Percentiles rank a stretch among this genome's conserved stretches.
phyloP scores from a whole-genome alignment of 2,888 invertebrate species.

The Eilema depressum region DNA sequence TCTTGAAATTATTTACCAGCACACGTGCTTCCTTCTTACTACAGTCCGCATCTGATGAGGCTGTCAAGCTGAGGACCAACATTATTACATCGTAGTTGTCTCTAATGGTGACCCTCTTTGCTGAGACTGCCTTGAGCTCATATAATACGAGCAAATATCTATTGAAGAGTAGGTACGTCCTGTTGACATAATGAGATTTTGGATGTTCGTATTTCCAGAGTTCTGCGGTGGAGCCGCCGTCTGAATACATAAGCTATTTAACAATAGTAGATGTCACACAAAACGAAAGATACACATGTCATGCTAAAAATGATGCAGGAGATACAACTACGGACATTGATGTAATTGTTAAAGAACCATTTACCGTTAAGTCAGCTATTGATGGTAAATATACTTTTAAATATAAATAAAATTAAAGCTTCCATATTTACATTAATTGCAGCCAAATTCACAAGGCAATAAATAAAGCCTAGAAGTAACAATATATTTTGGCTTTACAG shows the following conservation, averaged over 20 bases:
- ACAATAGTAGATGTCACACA: slow-evolving; percentile 17
- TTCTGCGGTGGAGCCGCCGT: slow-evolving; percentile 32
- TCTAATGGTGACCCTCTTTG: too few species aligned
- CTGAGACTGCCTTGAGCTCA: too few species aligned
- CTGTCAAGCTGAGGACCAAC: too few species aligned
- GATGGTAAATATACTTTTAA: slow-evolving; percentile 26
- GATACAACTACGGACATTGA: slow-evolving; percentile 18
- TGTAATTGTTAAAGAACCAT: slow-evolving; percentile 38
- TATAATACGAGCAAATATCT: too few species aligned
- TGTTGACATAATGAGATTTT: background rate
- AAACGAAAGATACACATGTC: slow-evolving; percentile 34
- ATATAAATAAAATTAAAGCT: background rate
- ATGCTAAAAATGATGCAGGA: slow-evolving; percentile 37
- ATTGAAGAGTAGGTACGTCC: too few species aligned
- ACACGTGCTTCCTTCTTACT: too few species aligned
- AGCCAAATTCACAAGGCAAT: too few species aligned
- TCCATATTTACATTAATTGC: background rate
- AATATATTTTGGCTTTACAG: too few species aligned
- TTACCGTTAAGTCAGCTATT: slow-evolving; percentile 22
- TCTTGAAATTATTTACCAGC: too few species aligned
- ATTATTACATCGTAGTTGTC: too few species aligned
- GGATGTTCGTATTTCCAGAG: slow-evolving; percentile 34
- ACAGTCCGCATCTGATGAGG: too few species aligned
- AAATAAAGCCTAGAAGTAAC: too few species aligned
- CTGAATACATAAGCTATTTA: slow-evolving; percentile 44